These are phyloP conservation scores for Nyctibius grandis DNA, from an alignment of 2,797 vertebrate species.

Conservation along the genomic window DNA sequence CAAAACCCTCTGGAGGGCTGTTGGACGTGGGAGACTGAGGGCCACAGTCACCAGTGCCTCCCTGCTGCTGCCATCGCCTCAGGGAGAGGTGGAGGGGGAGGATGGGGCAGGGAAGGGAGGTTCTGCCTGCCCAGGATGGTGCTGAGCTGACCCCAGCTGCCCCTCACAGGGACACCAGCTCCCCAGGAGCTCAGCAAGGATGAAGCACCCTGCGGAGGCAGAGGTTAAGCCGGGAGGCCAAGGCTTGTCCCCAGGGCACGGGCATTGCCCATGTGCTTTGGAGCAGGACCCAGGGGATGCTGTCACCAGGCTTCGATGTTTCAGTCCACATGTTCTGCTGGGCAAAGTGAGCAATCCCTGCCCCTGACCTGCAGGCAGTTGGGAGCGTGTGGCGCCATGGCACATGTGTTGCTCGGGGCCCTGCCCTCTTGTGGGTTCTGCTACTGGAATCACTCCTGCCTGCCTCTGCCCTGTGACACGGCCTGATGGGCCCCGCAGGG, in stretches of 20 bases:
- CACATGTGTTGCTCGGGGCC: not conserved
- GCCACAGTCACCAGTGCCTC: not conserved
- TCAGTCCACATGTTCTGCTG: fast-evolving
- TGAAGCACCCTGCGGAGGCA: not conserved
- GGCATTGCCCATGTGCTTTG: fast-evolving
- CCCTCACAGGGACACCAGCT: not conserved
- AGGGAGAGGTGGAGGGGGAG: fast-evolving
- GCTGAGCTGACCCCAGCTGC: not conserved
- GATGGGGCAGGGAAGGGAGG: fast-evolving
- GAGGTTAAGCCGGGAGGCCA: not conserved
- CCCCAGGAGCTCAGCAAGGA: not conserved
- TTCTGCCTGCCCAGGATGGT: fast-evolving
- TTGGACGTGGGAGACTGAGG: fast-evolving
- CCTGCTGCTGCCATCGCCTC: not conserved
- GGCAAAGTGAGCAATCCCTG: fast-evolving
- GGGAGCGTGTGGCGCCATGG: fast-evolving
- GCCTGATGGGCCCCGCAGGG: not conserved
- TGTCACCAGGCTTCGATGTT: not conserved
- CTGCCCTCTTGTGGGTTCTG: not conserved
- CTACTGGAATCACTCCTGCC: fast-evolving
- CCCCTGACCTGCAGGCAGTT: not conserved
- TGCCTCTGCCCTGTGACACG: not conserved
- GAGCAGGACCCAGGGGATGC: fast-evolving
- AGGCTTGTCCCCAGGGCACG: not conserved
- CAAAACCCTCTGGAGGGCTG: not conserved